Evolutionary conservation across 2,797 vertebrate genomes (phyloP).

Genomic region (Naso thynnoides): DNA sequence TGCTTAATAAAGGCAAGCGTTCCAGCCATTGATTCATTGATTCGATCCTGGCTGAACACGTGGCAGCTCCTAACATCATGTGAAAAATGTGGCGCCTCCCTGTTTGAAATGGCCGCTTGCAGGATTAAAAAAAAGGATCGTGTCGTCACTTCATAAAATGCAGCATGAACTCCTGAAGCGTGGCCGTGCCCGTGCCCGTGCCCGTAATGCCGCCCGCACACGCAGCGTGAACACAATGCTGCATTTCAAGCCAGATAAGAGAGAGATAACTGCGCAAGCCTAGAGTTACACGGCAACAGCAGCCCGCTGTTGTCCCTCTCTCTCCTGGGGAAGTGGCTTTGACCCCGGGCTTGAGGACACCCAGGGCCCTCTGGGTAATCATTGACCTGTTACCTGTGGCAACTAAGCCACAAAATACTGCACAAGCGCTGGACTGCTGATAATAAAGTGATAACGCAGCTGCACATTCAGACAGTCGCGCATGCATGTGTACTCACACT

Average conservation of each 20-base stretch:
- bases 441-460: constrained; percentile 61
- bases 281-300: constrained; percentile 61
- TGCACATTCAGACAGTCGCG: constrained; percentile 20
- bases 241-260: constrained; percentile 50
- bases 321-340: constrained; percentile 61
- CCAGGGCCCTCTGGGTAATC: constrained; percentile 75
- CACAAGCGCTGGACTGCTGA: constrained; percentile 55
- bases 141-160: constrained; percentile 17
- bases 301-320: constrained; percentile 49
- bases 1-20: constrained; percentile 19
- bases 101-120: constrained; percentile 1
- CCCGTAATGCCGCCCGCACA: constrained; percentile 3
- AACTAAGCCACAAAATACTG: constrained; percentile 69
- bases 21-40: constrained; percentile 42
- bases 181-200: constrained; percentile 19
- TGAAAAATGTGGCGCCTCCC: constrained; percentile 8
- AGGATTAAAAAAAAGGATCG: not conserved
- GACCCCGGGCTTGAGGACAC: constrained; percentile 80
- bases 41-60: constrained; percentile 17
- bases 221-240: constrained; percentile 41
- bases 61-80: constrained; percentile 18
- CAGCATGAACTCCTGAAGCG: constrained; percentile 17
- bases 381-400: constrained; percentile 82
- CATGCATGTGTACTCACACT: constrained; percentile 8
- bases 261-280: constrained; percentile 41